phyloP scores from a whole-genome alignment of 2,888 invertebrate species.

The Steromphala cineraria region DNA sequence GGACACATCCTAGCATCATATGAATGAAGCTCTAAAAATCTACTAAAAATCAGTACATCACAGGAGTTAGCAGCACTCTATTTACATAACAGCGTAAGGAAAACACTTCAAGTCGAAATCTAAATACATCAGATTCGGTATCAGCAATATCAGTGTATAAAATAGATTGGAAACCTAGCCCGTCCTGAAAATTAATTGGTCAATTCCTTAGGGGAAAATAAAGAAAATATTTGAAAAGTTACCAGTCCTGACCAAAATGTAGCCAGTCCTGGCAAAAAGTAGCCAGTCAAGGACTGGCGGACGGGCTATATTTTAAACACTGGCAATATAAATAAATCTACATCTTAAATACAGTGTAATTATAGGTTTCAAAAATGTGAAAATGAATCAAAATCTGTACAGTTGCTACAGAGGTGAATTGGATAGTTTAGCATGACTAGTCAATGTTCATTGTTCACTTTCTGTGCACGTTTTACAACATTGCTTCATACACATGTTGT shows the following conservation, averaged over 20 bases:
- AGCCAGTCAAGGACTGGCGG: too few relatives aligned
- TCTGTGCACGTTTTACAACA: not conserved
- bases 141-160: too few relatives aligned
- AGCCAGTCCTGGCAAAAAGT: too few relatives aligned
- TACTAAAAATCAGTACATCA: not conserved
- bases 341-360: conserved; percentile 18
- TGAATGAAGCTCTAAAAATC: not conserved
- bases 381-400: conserved; percentile 12
- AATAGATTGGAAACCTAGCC: too few relatives aligned
- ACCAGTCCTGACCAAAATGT: too few relatives aligned
- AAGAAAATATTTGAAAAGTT: too few relatives aligned
- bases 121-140: conserved; percentile 11
- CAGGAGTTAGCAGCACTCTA: not conserved
- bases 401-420: conserved; percentile 1
- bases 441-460: not conserved
- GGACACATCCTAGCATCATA: not conserved
- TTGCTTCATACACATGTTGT: not conserved
- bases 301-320: too few relatives aligned
- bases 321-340: conserved; percentile 19
- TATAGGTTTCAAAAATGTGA: conserved; percentile 17
- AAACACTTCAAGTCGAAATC: conserved; percentile 6
- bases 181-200: too few relatives aligned
- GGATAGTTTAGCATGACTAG: not conserved
- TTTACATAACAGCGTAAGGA: not conserved
- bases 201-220: too few relatives aligned